A percentile compares a stretch with the other conserved stretches of the same genome.
Evolutionary conservation across 35 echinoderm and acorn worm species (phyloP).

Genomic region (Diadema setosum): DNA sequence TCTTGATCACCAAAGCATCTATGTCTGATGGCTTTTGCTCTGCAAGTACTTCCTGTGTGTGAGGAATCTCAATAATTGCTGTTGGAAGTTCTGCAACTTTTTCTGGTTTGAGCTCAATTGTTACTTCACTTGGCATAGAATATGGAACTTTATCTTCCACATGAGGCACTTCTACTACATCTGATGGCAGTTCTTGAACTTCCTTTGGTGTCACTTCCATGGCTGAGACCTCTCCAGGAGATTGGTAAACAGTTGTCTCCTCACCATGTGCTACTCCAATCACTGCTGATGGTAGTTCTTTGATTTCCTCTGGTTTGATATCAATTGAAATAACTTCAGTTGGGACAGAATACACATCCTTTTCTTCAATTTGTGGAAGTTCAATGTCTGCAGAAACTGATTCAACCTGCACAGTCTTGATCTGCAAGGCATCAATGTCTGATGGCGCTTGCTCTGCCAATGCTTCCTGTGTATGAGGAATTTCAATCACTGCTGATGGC

Average conservation of each 20-base stretch:
- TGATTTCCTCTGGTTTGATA: background rate
- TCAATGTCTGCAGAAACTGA: background rate
- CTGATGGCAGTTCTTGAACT: conserved; percentile 19
- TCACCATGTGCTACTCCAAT: background rate
- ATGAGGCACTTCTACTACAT: background rate
- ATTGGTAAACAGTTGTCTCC: background rate
- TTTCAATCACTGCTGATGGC: background rate
- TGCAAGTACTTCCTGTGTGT: conserved; percentile 25
- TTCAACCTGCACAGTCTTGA: background rate
- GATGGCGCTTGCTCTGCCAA: background rate
- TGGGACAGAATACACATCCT: background rate
- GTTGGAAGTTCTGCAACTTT: conserved; percentile 39
- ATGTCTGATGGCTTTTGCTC: conserved; percentile 5
- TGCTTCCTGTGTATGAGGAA: background rate
- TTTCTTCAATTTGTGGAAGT: background rate
- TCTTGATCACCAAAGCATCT: conserved; percentile 10
- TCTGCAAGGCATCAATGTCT: background rate
- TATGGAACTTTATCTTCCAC: conserved; percentile 14
- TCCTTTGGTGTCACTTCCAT: background rate
- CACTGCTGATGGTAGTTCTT: background rate
- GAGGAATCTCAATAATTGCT: conserved; percentile 20
- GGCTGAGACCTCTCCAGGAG: conserved; percentile 1
- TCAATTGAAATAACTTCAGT: conserved; percentile 30
- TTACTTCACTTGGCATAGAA: conserved; percentile 16
- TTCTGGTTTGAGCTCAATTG: conserved; percentile 21